phyloP scores from a whole-genome alignment of 1,140 invertebrate species.

The Zaprionus ghesquierei region DNA sequence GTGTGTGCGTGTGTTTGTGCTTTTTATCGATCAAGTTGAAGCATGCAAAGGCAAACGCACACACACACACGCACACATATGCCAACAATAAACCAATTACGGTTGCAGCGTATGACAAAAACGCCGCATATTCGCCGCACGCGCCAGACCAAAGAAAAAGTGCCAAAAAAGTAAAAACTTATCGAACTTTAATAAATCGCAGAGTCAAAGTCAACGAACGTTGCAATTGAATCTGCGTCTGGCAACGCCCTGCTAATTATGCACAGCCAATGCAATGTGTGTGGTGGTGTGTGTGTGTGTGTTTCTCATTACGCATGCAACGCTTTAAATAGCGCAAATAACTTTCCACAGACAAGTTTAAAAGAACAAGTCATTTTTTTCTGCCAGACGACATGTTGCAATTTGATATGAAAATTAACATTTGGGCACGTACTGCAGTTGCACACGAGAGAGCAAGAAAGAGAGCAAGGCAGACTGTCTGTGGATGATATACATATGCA shows the following conservation, averaged over 20 bases:
- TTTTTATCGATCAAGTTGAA: background rate
- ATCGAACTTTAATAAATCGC: background rate
- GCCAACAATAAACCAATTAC: background rate
- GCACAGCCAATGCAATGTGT: slow-evolving; percentile 15
- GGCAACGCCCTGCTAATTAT: slow-evolving; percentile 38
- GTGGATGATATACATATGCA: background rate
- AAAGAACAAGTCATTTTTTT: slow-evolving; percentile 7
- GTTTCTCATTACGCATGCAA: slow-evolving; percentile 8
- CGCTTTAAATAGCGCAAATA: background rate
- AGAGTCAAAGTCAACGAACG: background rate
- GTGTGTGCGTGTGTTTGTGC: background rate
- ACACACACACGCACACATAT: background rate
- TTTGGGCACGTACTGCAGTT: slow-evolving; percentile 23
- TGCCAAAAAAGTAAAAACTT: background rate
- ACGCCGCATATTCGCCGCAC: slow-evolving; percentile 1
- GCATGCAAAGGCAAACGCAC: background rate
- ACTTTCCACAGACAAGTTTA: slow-evolving; percentile 26
- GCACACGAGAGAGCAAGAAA: background rate
- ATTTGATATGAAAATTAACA: slow-evolving; percentile 17
- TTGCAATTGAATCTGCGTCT: slow-evolving; percentile 21
- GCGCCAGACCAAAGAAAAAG: background rate
- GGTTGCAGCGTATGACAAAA: background rate
- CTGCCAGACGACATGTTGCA: slow-evolving; percentile 7
- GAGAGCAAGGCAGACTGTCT: background rate
- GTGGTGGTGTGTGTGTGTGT: no score